A percentile compares a stretch with the other conserved stretches of the same genome.
Evolutionary conservation across 2,888 invertebrate genomes (phyloP).

Genomic region (Drosophila seclusa): DNA sequence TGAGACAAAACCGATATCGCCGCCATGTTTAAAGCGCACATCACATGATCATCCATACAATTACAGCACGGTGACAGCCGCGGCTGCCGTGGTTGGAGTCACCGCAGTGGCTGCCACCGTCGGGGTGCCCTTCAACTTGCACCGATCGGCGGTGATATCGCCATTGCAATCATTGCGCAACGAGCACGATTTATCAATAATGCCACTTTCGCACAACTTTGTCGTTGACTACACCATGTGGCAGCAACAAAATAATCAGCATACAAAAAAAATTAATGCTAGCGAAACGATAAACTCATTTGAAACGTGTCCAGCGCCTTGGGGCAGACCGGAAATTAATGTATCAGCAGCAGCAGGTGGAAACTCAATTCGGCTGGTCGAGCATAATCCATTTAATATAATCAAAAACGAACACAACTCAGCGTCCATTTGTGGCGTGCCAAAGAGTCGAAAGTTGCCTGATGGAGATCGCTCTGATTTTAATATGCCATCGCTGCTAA

Average conservation of each 20-base stretch:
- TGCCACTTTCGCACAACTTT: slow-evolving; percentile 88
- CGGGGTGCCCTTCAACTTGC: slow-evolving; percentile 68
- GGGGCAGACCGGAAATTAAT: slow-evolving; percentile 86
- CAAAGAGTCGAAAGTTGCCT: slow-evolving; percentile 43
- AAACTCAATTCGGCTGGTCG: slow-evolving; percentile 25
- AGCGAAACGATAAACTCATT: slow-evolving; percentile 30
- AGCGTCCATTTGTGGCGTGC: slow-evolving; percentile 20
- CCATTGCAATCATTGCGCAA: slow-evolving; percentile 46
- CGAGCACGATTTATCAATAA: slow-evolving; percentile 82
- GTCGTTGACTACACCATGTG: slow-evolving; percentile 92
- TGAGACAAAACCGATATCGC: slow-evolving; percentile 14
- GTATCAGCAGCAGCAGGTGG: slow-evolving; percentile 16
- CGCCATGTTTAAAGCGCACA: slow-evolving; percentile 27
- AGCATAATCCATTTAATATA: slow-evolving; percentile 31
- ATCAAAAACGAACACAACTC: slow-evolving; percentile 51
- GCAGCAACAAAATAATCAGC: slow-evolving; percentile 86
- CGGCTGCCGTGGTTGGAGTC: slow-evolving; percentile 74
- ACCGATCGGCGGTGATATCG: slow-evolving; percentile 55
- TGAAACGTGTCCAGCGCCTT: slow-evolving; percentile 86
- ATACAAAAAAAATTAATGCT: slow-evolving; percentile 73
- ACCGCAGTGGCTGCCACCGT: slow-evolving; percentile 68
- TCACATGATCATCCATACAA: slow-evolving; percentile 59
- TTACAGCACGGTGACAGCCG: slow-evolving; percentile 64
- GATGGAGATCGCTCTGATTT: slow-evolving; percentile 45
- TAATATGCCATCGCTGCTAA: slow-evolving; percentile 69